Conservation (phyloP, 2,888 invertebrate genomes). For the Chymomyza amoena region DNA sequence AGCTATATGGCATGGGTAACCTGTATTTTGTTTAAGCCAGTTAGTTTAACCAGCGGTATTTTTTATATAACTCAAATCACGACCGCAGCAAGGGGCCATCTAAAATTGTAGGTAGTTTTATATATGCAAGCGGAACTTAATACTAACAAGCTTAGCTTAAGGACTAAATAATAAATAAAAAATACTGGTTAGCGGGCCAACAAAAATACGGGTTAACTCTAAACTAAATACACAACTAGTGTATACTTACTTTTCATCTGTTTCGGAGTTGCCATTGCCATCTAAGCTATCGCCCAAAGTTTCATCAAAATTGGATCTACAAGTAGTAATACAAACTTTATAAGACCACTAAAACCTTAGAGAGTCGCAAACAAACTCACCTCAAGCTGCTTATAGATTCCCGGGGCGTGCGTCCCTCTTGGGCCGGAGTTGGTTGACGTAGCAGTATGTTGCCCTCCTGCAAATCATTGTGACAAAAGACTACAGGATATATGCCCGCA, state of each 20-base stretch:
- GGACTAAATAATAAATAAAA: slow-evolving; percentile 17
- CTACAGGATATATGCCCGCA: slow-evolving; percentile 86
- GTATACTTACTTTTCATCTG: slow-evolving; percentile 50
- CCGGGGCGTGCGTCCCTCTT: slow-evolving; percentile 44
- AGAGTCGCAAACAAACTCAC: slow-evolving; percentile 27
- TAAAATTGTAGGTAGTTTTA: slow-evolving; percentile 62
- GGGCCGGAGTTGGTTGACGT: slow-evolving; percentile 71
- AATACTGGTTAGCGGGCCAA: slow-evolving; percentile 52
- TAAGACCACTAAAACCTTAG: background rate
- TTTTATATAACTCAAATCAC: slow-evolving; percentile 47
- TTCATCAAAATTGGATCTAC: slow-evolving; percentile 61
- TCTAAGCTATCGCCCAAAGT: slow-evolving; percentile 62
- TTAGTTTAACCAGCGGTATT: slow-evolving; percentile 38
- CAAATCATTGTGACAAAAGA: slow-evolving; percentile 96
- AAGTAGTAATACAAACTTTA: background rate
- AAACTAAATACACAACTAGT: background rate
- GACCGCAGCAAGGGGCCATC: slow-evolving; percentile 60
- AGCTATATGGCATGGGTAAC: slow-evolving; percentile 47
- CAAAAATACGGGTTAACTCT: slow-evolving; percentile 32
- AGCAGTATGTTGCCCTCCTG: slow-evolving; percentile 88
- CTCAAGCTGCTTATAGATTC: slow-evolving; percentile 61
- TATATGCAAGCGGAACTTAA: slow-evolving; percentile 39
- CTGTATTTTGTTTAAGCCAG: slow-evolving; percentile 51
- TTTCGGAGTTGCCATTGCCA: slow-evolving; percentile 55
- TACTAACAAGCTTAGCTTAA: slow-evolving; percentile 19